Base-by-base conservation (phyloP, 2,888 invertebrate species). In the Epinotia ramella region DNA sequence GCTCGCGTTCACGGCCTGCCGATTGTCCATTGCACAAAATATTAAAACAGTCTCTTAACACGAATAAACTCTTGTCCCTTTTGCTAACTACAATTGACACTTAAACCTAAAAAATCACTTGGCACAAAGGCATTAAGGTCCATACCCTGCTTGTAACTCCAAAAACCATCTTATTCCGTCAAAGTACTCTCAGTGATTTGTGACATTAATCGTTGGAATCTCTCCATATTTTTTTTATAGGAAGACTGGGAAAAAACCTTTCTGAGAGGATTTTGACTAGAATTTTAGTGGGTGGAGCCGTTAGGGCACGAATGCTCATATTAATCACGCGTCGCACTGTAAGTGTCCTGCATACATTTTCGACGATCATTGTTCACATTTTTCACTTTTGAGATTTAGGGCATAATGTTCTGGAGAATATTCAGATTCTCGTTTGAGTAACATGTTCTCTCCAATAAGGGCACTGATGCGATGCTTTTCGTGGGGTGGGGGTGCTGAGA, bases 71-170 rank as follows among this genome's bases (percentile, higher is more conserved):
- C 88, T 89, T 85, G 86, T 88, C 87, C 87, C 80, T 81, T 87
- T 90, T 85, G 86, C 89, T 92, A 93, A 89, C 89, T 92, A 92
- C 84, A 94, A 93, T 94, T 94, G 93, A 94, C 93, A 91, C 93
- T 40, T 94, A 92, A 90, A 88, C 88, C 86, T 87, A 89, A 90
- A 90, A 88, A 92, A 94, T 94, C 94, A 94, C 94, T 94, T 93
- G 94, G 94, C 94, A 94, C 94, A 90, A 94, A 93, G 94, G 94
- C 94, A 91, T 87, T 87, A 86, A 91, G 92, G 94, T 94, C 94
- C 94, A 91, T 92, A 94, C 94, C 94, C 94, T 94, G 94, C 93
- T 82, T 85, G 16, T 83, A 84, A 92, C 93, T 93, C 93, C 90
- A 86, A 81, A 86, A 81, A 84, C 88, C 88, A 87, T 87, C 81